phyloP scores from a whole-genome alignment of 2,888 invertebrate species.

The Callyntrura guangdongensis region DNA sequence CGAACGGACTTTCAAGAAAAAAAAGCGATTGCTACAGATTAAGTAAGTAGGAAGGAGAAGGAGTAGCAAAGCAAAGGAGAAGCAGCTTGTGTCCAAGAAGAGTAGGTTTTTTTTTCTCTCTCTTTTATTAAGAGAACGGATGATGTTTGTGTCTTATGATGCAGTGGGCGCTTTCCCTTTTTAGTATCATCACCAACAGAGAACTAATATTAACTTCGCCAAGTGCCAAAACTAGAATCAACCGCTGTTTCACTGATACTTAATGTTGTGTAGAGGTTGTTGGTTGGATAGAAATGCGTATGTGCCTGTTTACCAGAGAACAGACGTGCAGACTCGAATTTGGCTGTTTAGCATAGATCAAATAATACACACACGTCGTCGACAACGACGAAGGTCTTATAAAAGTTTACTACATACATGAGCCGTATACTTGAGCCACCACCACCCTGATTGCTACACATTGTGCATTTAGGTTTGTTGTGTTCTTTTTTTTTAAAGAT shows the following conservation, averaged over 20 bases:
- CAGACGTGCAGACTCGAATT: neutral
- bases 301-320: neutral
- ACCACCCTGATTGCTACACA: constrained; percentile 75
- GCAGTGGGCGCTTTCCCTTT: constrained; percentile 79
- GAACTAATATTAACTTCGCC: constrained; percentile 55
- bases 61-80: constrained; percentile 29
- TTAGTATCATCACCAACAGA: constrained; percentile 62
- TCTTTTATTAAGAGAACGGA: constrained; percentile 37
- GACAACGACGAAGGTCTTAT: neutral
- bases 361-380: neutral
- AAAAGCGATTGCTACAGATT: constrained; percentile 37
- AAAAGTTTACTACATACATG: constrained; percentile 37
- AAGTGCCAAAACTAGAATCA: constrained; percentile 73
- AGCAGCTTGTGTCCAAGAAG: constrained; percentile 61
- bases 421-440: constrained; percentile 1
- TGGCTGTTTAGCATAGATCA: constrained; percentile 15
- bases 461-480: constrained; percentile 35
- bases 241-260: constrained; percentile 56
- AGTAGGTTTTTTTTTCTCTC: constrained; percentile 1
- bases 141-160: constrained; percentile 10
- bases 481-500: constrained; percentile 63
- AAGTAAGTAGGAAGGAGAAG: constrained; percentile 59
- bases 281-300: constrained; percentile 21
- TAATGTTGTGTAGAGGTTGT: neutral
- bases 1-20: neutral